These are phyloP conservation scores for Venustoraphidia nigricollis DNA, from an alignment of 2,888 invertebrate species.

Conservation along the genomic window DNA sequence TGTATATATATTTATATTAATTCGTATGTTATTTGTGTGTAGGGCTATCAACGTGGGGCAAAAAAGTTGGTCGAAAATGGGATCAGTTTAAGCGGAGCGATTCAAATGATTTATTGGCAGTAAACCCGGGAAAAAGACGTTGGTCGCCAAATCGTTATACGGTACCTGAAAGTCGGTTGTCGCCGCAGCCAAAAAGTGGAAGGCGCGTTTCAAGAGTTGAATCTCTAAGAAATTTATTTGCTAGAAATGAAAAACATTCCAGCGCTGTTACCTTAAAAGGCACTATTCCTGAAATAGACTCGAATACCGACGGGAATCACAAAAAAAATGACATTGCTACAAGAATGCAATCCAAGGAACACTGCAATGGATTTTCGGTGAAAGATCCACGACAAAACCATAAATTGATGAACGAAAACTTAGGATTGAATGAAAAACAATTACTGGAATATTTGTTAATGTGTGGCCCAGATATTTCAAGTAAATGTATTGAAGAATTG, in stretches of 20 bases:
- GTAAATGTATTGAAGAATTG: constrained; percentile 18
- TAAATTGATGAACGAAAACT: constrained; percentile 18
- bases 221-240: constrained; percentile 34
- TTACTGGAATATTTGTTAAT: constrained; percentile 23
- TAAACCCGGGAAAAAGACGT: constrained; percentile 25
- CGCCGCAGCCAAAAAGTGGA: not conserved
- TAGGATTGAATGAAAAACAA: constrained; percentile 23
- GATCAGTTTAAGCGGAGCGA: constrained; percentile 41
- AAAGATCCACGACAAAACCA: constrained; percentile 10
- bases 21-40: constrained; percentile 9
- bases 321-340: no score
- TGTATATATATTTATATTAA: not conserved
- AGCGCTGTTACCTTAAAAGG: not conserved
- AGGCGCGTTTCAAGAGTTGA: constrained; percentile 33
- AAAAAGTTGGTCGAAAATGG: constrained; percentile 41
- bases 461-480: constrained; percentile 20
- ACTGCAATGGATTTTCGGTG: no score
- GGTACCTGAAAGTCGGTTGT: not conserved
- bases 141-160: constrained; percentile 27
- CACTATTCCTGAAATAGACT: no score
- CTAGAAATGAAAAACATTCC: constrained; percentile 18
- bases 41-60: constrained; percentile 45
- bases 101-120: constrained; percentile 34
- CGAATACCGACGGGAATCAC: no score
- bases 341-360: no score